These are phyloP conservation scores for Pangasius djambal DNA, from an alignment of 2,797 vertebrate genomes.

Conservation along the genomic window DNA sequence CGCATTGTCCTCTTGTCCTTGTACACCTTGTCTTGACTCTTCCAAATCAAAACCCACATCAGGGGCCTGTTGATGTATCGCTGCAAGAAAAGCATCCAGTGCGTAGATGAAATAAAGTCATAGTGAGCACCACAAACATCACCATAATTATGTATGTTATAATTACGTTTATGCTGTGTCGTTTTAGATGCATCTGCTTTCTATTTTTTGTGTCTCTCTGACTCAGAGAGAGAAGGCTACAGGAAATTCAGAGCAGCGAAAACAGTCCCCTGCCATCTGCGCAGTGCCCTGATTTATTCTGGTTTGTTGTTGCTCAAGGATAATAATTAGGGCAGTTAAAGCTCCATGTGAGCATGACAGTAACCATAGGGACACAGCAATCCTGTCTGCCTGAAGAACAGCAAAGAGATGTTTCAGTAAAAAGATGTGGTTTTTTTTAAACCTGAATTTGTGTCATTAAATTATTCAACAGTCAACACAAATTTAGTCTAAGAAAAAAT, in stretches of 20 bases:
- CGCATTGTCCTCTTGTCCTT: background rate
- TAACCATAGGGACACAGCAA: slow-evolving; percentile 54
- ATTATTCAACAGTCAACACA: background rate
- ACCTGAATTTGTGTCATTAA: slow-evolving; percentile 25
- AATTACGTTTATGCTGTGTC: slow-evolving; percentile 2
- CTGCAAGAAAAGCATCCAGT: background rate
- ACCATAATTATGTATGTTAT: slow-evolving; percentile 13
- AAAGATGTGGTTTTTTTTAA: background rate
- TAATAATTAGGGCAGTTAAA: slow-evolving; percentile 56
- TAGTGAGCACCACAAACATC: background rate
- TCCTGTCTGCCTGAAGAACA: slow-evolving; percentile 13
- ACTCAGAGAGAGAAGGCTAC: slow-evolving; percentile 7
- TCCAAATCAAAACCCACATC: background rate
- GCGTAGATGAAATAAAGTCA: background rate
- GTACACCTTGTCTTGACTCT: background rate
- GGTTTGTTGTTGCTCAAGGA: slow-evolving; percentile 54
- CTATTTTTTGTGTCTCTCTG: slow-evolving; percentile 24
- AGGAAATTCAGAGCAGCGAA: slow-evolving; percentile 9
- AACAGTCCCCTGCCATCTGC: slow-evolving; percentile 48
- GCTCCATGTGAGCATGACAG: slow-evolving; percentile 29
- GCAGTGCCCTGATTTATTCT: slow-evolving; percentile 47
- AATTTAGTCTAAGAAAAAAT: background rate
- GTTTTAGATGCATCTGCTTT: slow-evolving; percentile 22
- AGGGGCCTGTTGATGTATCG: background rate
- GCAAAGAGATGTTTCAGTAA: slow-evolving; percentile 27